phyloP scores from a whole-genome alignment of 2,888 invertebrate species.

The Heteropelma amictum region DNA sequence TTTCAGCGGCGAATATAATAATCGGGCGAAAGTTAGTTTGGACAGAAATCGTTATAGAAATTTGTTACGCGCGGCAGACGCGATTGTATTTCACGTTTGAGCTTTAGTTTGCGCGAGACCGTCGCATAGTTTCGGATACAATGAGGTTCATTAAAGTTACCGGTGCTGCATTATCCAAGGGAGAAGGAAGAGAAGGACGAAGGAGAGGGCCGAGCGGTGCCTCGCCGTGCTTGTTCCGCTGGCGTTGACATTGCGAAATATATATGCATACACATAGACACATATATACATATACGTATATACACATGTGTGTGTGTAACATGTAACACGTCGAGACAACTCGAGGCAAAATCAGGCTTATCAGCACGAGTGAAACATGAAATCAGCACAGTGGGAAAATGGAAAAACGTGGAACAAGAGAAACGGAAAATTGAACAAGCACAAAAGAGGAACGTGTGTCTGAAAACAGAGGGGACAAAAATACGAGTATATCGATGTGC shows the following conservation, averaged over 20 bases:
- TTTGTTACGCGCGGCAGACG: conserved; percentile 16
- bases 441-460: no score
- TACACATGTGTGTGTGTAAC: not conserved
- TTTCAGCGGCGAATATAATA: not conserved
- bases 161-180: conserved; percentile 30
- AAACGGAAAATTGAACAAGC: no score
- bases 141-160: conserved; percentile 55
- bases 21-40: not conserved
- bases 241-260: conserved; percentile 43
- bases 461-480: no score
- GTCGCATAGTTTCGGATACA: conserved; percentile 31
- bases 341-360: conserved; percentile 34
- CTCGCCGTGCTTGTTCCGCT: not conserved
- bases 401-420: not conserved
- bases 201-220: not conserved
- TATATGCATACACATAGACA: not conserved
- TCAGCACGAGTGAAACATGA: conserved; percentile 11
- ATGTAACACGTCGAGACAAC: not conserved
- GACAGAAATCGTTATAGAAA: conserved; percentile 22
- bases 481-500: no score
- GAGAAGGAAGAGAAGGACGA: not conserved
- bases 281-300: no score
- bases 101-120: conserved; percentile 20
- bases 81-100: not conserved
- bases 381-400: not conserved